Conservation (phyloP, 2,113 vertebrate species). For the Epinephelus cyanopodus region DNA sequence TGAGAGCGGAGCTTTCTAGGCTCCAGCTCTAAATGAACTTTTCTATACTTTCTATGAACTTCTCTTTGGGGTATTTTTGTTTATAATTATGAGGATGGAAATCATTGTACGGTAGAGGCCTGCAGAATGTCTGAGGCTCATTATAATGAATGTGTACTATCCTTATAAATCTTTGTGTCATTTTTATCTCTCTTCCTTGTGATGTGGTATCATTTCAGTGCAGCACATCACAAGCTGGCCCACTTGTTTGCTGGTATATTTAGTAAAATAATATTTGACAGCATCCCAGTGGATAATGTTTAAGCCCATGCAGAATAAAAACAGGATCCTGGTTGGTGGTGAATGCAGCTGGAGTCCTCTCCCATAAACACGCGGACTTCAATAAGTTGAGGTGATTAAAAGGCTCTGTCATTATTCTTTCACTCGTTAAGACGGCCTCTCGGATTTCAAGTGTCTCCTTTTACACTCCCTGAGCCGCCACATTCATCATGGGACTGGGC, state of each 20-base stretch:
- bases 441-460: slow-evolving; percentile 99
- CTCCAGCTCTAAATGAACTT: slow-evolving; percentile 1
- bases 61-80: background rate
- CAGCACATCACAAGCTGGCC: background rate
- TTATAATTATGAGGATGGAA: slow-evolving; percentile 1
- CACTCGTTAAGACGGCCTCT: slow-evolving; percentile 86
- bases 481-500: slow-evolving; percentile 92
- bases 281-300: background rate
- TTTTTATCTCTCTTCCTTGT: background rate
- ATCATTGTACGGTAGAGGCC: background rate
- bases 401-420: slow-evolving; percentile 81
- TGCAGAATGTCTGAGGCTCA: background rate
- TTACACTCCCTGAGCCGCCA: slow-evolving; percentile 94
- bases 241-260: slow-evolving; percentile 10
- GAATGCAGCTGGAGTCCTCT: slow-evolving; percentile 51
- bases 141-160: background rate
- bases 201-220: background rate
- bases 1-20: background rate
- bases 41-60: background rate
- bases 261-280: background rate
- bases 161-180: background rate
- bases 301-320: background rate
- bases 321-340: slow-evolving; percentile 30
- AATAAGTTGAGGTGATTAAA: slow-evolving; percentile 82
- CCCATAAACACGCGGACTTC: slow-evolving; percentile 65